Conservation (phyloP, 1,140 invertebrate species). For the Bombus haemorrhoidalis region DNA sequence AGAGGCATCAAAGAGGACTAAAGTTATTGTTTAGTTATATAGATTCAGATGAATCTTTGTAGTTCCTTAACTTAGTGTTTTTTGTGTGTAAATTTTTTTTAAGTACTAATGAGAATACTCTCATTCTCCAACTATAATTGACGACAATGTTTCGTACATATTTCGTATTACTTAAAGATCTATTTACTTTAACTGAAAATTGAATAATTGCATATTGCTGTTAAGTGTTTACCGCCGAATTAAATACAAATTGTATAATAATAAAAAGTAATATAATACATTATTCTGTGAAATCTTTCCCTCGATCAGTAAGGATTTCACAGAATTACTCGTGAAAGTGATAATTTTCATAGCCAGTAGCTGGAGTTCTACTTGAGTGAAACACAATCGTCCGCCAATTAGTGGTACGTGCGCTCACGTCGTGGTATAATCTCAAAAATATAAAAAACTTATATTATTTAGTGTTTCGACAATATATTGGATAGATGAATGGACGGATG, state of each 20-base stretch:
- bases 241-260: too few relatives aligned
- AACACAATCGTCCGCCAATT: constrained; percentile 18
- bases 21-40: too few relatives aligned
- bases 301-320: background rate
- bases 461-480: background rate
- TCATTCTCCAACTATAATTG: background rate
- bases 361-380: constrained; percentile 1
- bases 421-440: background rate
- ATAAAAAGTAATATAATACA: too few relatives aligned
- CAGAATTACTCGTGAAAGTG: constrained; percentile 4
- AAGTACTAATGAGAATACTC: background rate
- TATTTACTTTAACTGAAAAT: background rate
- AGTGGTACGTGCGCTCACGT: background rate
- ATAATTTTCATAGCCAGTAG: background rate
- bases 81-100: background rate
- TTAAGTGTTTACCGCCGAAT: too few relatives aligned
- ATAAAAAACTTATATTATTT: background rate
- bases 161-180: background rate
- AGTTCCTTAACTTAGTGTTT: too few relatives aligned
- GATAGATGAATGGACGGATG: background rate
- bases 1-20: too few relatives aligned
- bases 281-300: background rate
- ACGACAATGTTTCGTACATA: background rate
- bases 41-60: too few relatives aligned
- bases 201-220: too few relatives aligned